Evolutionary conservation across 2,113 vertebrate species (phyloP).

Genomic region (Myocastor coypus): DNA sequence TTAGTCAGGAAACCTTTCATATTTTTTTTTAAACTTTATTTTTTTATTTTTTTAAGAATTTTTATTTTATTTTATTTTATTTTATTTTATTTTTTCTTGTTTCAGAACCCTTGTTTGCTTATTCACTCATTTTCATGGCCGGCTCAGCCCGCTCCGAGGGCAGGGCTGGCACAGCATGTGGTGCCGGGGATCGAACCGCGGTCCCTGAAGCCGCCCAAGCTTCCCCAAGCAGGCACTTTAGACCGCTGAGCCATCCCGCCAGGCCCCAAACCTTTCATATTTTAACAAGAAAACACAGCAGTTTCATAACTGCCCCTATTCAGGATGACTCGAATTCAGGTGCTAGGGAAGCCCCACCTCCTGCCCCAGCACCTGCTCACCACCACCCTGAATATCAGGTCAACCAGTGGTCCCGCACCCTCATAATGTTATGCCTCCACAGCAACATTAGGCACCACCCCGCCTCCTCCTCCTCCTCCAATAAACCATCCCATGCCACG

Average conservation of each 20-base stretch:
- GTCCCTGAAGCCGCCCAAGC: too few relatives aligned
- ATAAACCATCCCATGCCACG: constrained; percentile 97
- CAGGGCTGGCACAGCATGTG: too few relatives aligned
- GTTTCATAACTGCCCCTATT: constrained; percentile 98
- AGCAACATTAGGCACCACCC: constrained; percentile 97
- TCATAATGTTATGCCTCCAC: constrained; percentile 98
- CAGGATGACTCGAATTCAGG: constrained; percentile 95
- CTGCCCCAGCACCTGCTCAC: constrained; percentile 86
- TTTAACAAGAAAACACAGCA: constrained; percentile 97
- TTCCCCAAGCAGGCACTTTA: too few relatives aligned
- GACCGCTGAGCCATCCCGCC: too few relatives aligned
- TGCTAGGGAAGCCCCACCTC: constrained; percentile 91
- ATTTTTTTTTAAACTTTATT: too few relatives aligned
- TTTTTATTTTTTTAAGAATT: too few relatives aligned
- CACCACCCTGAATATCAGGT: constrained; percentile 95
- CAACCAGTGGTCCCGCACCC: constrained; percentile 95
- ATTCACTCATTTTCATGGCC: too few relatives aligned
- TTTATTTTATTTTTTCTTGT: too few relatives aligned
- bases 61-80: too few relatives aligned
- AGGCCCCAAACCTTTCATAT: constrained; percentile 99
- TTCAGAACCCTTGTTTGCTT: too few relatives aligned
- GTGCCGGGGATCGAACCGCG: too few relatives aligned
- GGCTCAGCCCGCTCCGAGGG: too few relatives aligned
- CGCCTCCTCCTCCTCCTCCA: constrained; percentile 93
- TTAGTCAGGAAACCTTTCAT: constrained; percentile 96